Evolutionary conservation across 2,113 vertebrate species (phyloP).

Genomic region (Brachirus orientalis): DNA sequence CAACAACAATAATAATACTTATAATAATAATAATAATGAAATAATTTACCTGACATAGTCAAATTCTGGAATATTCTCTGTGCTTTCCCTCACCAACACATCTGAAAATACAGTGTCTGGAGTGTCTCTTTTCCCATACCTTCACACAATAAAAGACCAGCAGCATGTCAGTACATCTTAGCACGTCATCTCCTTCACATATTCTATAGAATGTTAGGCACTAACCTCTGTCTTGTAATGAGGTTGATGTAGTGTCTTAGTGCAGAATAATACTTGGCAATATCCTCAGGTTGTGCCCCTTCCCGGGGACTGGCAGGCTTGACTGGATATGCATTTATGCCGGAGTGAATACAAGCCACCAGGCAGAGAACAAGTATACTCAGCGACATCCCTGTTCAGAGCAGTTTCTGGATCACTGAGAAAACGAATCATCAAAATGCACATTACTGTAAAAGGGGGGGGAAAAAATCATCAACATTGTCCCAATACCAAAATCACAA

Average conservation of each 20-base stretch:
- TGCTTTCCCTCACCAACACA: constrained; percentile 88
- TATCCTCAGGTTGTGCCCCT: constrained; percentile 91
- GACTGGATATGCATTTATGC: constrained; percentile 89
- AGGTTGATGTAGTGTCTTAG: constrained; percentile 98
- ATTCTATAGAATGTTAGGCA: neutral
- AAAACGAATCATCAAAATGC: constrained; percentile 18
- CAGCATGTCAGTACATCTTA: neutral
- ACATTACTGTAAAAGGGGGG: too few relatives aligned
- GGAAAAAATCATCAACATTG: too few relatives aligned
- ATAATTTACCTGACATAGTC: constrained; percentile 54
- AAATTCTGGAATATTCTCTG: constrained; percentile 83
- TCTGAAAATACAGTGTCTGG: constrained; percentile 91
- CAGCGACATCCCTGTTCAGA: constrained; percentile 81
- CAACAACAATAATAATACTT: too few relatives aligned
- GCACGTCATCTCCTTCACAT: neutral
- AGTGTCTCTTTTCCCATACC: constrained; percentile 93
- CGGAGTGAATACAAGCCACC: constrained; percentile 86
- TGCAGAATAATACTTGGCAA: constrained; percentile 95
- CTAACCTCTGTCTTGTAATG: constrained; percentile 95
- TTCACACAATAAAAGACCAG: constrained; percentile 67
- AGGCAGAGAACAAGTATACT: constrained; percentile 83
- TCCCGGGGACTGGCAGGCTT: constrained; percentile 92
- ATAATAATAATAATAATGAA: neutral
- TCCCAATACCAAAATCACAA: neutral
- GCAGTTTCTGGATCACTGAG: constrained; percentile 82